phyloP scores from a whole-genome alignment of 2,888 invertebrate species.

The Chymomyza amoena region DNA sequence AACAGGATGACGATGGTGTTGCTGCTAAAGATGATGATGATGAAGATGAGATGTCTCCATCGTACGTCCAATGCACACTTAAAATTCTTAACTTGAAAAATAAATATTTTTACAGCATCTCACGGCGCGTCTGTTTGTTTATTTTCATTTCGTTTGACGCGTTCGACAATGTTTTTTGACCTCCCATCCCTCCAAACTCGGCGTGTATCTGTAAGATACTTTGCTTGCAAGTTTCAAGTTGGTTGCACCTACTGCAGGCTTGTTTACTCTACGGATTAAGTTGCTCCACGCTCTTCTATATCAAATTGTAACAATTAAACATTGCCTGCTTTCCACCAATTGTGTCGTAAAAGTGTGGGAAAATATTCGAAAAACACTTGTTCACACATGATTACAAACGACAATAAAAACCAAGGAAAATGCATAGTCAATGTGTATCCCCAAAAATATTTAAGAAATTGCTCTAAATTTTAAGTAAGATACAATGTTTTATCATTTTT shows the following conservation, averaged over 20 bases:
- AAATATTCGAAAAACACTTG: conserved; percentile 70
- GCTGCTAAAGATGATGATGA: conserved; percentile 8
- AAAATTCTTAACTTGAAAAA: conserved; percentile 76
- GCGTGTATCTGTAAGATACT: conserved; percentile 61
- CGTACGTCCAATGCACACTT: conserved; percentile 67
- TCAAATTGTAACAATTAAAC: conserved; percentile 70
- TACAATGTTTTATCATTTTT: background rate
- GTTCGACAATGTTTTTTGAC: conserved; percentile 67
- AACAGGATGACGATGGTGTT: conserved; percentile 21
- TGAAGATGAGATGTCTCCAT: conserved; percentile 69
- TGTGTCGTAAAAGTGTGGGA: conserved; percentile 65
- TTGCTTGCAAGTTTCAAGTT: conserved; percentile 64
- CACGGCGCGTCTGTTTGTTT: conserved; percentile 71
- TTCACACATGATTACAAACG: conserved; percentile 44
- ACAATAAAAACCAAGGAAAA: background rate
- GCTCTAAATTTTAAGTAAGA: background rate
- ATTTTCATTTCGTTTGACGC: conserved; percentile 69
- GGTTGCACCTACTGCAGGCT: conserved; percentile 41
- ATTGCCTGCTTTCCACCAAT: conserved; percentile 40
- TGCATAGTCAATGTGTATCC: background rate
- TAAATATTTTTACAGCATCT: conserved; percentile 77
- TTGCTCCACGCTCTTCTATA: conserved; percentile 48
- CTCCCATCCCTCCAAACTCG: background rate
- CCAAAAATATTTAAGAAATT: background rate
- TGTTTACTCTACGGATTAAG: conserved; percentile 71